Percentiles rank a stretch among this genome's conserved stretches.
Conservation (phyloP, 2,113 vertebrate genomes). For the Laterallus jamaicensis region DNA sequence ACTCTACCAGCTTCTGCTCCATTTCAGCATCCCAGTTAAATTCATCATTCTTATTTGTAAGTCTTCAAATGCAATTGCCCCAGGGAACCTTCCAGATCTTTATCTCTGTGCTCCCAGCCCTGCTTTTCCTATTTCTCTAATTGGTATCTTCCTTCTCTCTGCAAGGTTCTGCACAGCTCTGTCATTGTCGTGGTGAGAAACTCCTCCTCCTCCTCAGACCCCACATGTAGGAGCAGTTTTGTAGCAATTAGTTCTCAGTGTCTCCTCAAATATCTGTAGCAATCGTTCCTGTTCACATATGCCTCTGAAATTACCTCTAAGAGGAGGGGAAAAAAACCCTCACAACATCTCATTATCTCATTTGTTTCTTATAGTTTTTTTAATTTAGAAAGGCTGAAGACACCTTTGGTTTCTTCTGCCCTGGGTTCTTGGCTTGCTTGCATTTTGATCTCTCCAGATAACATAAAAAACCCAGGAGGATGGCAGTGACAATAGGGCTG, state of each 20-base stretch:
- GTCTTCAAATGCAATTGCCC: constrained; percentile 23
- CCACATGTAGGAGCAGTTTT: neutral
- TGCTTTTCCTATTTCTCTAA: constrained; percentile 25
- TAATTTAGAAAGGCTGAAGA: neutral
- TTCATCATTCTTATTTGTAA: constrained; percentile 31
- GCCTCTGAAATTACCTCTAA: neutral
- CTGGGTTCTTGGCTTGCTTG: neutral
- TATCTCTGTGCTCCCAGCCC: constrained; percentile 17
- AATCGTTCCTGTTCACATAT: neutral
- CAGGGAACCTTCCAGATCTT: constrained; percentile 45
- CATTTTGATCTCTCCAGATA: neutral
- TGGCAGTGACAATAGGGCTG: neutral
- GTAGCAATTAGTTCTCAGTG: neutral
- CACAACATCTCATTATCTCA: neutral
- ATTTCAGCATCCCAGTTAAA: constrained; percentile 13
- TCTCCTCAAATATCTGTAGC: neutral
- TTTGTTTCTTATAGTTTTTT: neutral
- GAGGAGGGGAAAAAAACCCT: neutral
- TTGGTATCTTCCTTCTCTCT: constrained; percentile 22
- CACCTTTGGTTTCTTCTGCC: neutral
- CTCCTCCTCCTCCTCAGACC: neutral
- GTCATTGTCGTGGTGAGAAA: neutral
- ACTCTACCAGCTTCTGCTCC: neutral
- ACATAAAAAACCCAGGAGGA: neutral
- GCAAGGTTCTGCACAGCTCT: neutral